Conservation (phyloP, 30 jellyfish, hydroid and myxozoan genomes). For the Nemopilema nomurai region DNA sequence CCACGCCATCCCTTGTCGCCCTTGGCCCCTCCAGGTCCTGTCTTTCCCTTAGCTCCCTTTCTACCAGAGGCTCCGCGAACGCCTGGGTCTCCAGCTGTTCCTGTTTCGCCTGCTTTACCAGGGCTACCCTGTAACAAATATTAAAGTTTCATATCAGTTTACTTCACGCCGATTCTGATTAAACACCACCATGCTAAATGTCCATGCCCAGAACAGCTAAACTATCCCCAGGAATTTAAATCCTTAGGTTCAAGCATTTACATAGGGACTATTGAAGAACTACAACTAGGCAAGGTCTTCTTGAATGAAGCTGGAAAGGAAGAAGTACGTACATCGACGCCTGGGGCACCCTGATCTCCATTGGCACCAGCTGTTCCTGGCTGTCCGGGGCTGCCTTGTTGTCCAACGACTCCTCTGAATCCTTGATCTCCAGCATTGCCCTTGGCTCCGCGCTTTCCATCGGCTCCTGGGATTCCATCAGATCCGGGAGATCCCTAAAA, state of each 20-base stretch:
- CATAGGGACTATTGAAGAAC: too few relatives aligned
- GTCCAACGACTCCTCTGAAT: slow-evolving; percentile 80
- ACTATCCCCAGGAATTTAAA: too few relatives aligned
- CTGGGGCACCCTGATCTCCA: slow-evolving; percentile 90
- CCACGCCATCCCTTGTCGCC: slow-evolving; percentile 97
- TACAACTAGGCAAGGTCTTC: too few relatives aligned
- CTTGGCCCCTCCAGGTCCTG: slow-evolving; percentile 81
- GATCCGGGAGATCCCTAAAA: slow-evolving; percentile 74
- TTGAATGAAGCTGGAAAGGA: too few relatives aligned
- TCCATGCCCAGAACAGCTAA: too few relatives aligned
- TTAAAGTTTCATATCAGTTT: background rate
- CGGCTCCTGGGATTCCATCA: slow-evolving; percentile 84
- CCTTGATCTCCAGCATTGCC: slow-evolving; percentile 90
- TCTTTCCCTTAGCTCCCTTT: slow-evolving; percentile 59
- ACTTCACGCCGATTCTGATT: too few relatives aligned
- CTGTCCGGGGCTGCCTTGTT: slow-evolving; percentile 77
- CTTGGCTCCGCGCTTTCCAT: slow-evolving; percentile 88
- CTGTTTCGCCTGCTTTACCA: slow-evolving; percentile 45
- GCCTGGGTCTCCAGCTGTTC: slow-evolving; percentile 74
- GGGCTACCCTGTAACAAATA: slow-evolving; percentile 32
- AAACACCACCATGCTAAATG: too few relatives aligned
- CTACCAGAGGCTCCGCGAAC: slow-evolving; percentile 58
- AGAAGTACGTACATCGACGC: slow-evolving; percentile 33
- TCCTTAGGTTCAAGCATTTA: too few relatives aligned
- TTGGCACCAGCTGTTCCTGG: slow-evolving; percentile 75